Evolutionary conservation across 2,888 invertebrate species (phyloP).

Genomic region (Cistogaster globosa): DNA sequence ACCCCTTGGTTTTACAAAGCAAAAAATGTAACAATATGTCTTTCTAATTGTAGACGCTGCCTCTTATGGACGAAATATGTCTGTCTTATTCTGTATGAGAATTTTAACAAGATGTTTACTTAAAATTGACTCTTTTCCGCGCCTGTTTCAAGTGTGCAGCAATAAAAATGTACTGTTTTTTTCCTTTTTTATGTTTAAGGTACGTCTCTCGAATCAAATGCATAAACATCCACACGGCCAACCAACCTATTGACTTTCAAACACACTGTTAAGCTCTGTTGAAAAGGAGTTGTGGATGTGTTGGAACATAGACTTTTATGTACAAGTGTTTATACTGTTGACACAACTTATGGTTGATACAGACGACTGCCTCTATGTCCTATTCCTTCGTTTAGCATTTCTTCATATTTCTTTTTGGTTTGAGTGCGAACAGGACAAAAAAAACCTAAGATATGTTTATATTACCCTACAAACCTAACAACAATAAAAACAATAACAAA

Average conservation of each 20-base stretch:
- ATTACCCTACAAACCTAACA: constrained; percentile 57
- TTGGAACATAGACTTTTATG: constrained; percentile 41
- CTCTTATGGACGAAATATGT: too few species aligned
- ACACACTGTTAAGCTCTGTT: constrained; percentile 43
- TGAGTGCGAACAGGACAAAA: constrained; percentile 13
- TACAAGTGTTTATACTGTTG: constrained; percentile 45
- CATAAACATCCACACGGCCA: constrained; percentile 2
- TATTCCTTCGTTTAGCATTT: constrained; percentile 11
- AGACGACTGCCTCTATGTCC: constrained; percentile 40
- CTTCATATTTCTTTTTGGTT: constrained; percentile 37
- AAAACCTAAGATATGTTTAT: constrained; percentile 59
- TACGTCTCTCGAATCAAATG: constrained; percentile 1
- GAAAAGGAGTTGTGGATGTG: constrained; percentile 40
- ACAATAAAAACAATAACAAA: constrained; percentile 15
- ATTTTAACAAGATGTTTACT: too few species aligned
- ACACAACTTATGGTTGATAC: constrained; percentile 62
- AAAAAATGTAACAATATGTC: too few species aligned
- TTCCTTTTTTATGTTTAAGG: background rate
- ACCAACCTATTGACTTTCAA: constrained; percentile 3
- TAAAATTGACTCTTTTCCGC: constrained; percentile 10
- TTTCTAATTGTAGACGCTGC: too few species aligned
- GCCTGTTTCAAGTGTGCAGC: background rate
- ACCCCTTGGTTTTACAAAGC: too few species aligned
- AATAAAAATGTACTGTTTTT: background rate
- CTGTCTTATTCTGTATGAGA: too few species aligned